Base-by-base conservation (phyloP, 2,113 vertebrate genomes). In the Corythaeola cristata region DNA sequence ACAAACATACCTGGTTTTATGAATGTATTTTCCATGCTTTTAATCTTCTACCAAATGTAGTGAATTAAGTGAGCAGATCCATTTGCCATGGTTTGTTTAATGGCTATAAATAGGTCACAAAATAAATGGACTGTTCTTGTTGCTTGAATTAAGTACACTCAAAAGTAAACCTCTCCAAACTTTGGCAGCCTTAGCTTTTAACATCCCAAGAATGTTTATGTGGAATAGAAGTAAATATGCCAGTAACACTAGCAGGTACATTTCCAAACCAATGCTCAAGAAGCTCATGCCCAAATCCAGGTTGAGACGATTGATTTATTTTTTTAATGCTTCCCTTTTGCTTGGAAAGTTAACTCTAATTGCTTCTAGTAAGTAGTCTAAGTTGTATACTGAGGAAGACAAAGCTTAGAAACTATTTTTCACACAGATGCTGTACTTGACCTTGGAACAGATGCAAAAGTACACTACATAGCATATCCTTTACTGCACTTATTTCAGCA, bases 51-150 rank as follows among this genome's bases (percentile, higher is more conserved):
- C 62, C 52, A 82, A 95, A 69, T 67, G 60, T 7, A 88, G 17
- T 49, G 67, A 72, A 84, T 89, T 94, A 95, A 88, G 62, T 56
- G 82, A 83, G 41, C 28, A 96, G 81, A 85, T 85, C 78, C 71
- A 76, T 90, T 92, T 91, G 87, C 30, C 39, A 83, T 0, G 8
- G 86, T 94, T 96, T 91, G 79, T 93, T 95, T 89, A 89, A 90
- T 52, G 88, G 91, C 72, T 87, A 85, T 77, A 91, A 95, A 95
- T 73, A 95, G 62, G 81, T 91, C 80, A 94, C 56, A 93, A 89
- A 80, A 94, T 84, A 96, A 97, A 93, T 50, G 56, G 82, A 82
- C 69, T 2, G 0, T 27, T 80, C 83, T 23, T 37, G 22, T 37
- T 1, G 1, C 68, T 56, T 79, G 49, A 89, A 76, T 72, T 91